Evolutionary conservation across 2,888 invertebrate species (phyloP), one percentile per base, ranked within the genome.

Genomic region (Nematopogon swammerdamellus): DNA sequence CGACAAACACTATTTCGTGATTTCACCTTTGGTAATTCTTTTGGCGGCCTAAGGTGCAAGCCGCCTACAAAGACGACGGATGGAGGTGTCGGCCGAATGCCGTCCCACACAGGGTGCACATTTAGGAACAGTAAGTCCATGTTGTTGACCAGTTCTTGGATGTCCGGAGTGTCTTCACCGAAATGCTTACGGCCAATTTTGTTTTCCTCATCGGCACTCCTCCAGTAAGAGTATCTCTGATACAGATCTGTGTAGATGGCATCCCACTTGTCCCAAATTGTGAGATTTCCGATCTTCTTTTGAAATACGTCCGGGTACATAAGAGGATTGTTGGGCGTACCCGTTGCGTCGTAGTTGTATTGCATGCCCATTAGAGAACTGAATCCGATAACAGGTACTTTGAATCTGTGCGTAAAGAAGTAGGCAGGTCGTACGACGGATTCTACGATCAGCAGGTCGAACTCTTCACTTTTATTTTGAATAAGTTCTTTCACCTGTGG

Each of bases 301-400:
- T 36, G 36, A 14, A 36, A 36, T 3, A 36, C 11, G n/a, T 36
- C 36, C 3, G 36, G 8, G 11, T 36, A 36, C 3, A 36, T 3
- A 14, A 36, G 4, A 3, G 36, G 36, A 36, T 36, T 8, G 14
- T 3, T 14, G 4, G 36, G 36, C 4, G 36, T 36, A 14, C 36
- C 36, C n/a, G 14, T 36, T 36, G 36, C n/a, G 36, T 36, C 36
- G 11, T 36, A 36, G 14, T 36, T 36, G 36, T 8, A 36, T 14
- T 36, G 36, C 14, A 36, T 6, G 11, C 36, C 36, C 36, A 36
- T 36, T 14, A 36, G 36, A 8, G 36, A 36, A 14, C 36, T 36
- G 8, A 36, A 36, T 14, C 11, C 36, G 29, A 52, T 52, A 3
- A 52, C 49, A 2, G 52, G 50, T 11, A 49, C 52, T 10, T 52